Conservation (phyloP, 2,888 invertebrate species). For the Dolichomitus sp. region DNA sequence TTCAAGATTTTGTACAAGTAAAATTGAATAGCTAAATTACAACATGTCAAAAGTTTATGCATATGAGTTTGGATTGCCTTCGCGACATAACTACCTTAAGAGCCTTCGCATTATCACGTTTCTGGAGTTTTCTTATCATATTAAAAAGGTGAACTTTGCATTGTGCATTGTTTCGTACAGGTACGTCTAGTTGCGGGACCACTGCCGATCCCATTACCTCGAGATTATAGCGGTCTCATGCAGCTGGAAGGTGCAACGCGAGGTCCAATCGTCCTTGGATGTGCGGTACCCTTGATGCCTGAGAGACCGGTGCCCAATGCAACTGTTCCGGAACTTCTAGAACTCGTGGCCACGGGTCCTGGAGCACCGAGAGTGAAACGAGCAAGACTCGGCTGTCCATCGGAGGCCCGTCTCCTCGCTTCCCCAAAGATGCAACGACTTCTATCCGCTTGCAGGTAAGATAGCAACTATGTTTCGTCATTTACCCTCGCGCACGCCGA, state of each 20-base stretch:
- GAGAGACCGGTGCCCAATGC: constrained; percentile 81
- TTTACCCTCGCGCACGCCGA: constrained; percentile 6
- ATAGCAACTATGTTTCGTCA: constrained; percentile 35
- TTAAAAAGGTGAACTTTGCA: neutral
- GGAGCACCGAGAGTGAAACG: constrained; percentile 83
- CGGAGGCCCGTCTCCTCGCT: constrained; percentile 85
- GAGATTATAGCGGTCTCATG: constrained; percentile 86
- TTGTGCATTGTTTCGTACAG: constrained; percentile 64
- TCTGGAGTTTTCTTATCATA: neutral
- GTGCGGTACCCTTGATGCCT: constrained; percentile 85
- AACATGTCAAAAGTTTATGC: no score
- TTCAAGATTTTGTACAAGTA: no score
- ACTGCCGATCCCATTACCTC: constrained; percentile 82
- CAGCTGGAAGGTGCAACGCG: constrained; percentile 82
- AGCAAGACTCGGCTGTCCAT: constrained; percentile 82
- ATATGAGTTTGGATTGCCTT: no score
- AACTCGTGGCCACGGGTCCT: constrained; percentile 83
- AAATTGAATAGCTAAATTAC: no score
- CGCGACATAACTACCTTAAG: no score
- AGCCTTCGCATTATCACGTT: neutral
- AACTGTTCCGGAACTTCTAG: constrained; percentile 82
- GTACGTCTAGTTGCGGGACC: constrained; percentile 87
- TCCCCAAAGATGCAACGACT: constrained; percentile 86
- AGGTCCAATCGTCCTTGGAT: constrained; percentile 86
- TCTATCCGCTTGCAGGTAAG: constrained; percentile 85